These are phyloP conservation scores for Heliconius sara DNA, from an alignment of 2,888 invertebrate genomes.

Conservation along the genomic window DNA sequence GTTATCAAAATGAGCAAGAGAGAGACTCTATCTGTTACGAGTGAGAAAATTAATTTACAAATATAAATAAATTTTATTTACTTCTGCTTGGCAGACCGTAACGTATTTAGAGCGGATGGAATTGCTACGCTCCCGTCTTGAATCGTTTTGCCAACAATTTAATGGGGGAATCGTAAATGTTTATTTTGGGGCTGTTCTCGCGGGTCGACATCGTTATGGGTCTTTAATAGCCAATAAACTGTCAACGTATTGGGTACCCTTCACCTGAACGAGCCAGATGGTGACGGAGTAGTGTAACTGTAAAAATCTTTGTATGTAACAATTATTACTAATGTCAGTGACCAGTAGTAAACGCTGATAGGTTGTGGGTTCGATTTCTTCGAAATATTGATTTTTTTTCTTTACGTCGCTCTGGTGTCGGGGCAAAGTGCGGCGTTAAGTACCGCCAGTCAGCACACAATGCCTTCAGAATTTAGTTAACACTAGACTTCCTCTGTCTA, in stretches of 20 bases:
- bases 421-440: no score
- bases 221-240: constrained; percentile 81
- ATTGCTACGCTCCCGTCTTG: constrained; percentile 66
- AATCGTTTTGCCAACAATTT: constrained; percentile 81
- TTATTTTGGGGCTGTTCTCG: constrained; percentile 75
- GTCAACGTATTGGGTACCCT: constrained; percentile 73
- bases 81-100: constrained; percentile 76
- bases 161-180: constrained; percentile 79
- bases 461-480: no score
- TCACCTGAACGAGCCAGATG: constrained; percentile 62
- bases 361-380: no score
- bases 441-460: no score
- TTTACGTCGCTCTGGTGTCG: no score
- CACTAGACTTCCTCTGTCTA: no score
- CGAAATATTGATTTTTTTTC: no score
- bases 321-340: neutral
- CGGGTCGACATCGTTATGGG: constrained; percentile 76
- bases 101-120: constrained; percentile 71
- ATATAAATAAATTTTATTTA: constrained; percentile 81
- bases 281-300: neutral
- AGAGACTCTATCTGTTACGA: constrained; percentile 70
- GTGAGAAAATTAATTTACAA: constrained; percentile 75
- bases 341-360: no score
- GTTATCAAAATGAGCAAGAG: constrained; percentile 64
- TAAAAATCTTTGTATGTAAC: neutral